phyloP scores from a whole-genome alignment of 2,888 invertebrate species.

The Nymphalis c-album region DNA sequence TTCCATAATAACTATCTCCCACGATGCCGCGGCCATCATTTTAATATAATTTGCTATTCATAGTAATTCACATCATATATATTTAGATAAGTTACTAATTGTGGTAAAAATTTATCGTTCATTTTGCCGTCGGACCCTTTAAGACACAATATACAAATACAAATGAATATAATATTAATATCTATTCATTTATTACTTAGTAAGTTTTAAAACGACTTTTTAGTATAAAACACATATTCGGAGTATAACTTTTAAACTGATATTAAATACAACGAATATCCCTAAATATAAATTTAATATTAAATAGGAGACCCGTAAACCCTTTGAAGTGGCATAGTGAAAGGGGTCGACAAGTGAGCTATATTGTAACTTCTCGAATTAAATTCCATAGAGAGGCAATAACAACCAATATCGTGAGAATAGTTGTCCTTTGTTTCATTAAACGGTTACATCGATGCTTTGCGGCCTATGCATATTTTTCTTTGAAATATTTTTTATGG shows the following conservation, averaged over 20 bases:
- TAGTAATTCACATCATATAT: too few relatives aligned
- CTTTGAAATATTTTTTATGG: neutral
- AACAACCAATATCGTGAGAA: constrained; percentile 40
- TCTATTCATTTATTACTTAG: neutral
- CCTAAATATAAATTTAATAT: constrained; percentile 54
- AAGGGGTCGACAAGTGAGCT: constrained; percentile 60
- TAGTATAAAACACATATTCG: constrained; percentile 9
- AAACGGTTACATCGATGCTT: constrained; percentile 17
- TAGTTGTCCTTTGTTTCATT: constrained; percentile 38
- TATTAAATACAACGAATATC: constrained; percentile 21
- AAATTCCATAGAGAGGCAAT: constrained; percentile 58
- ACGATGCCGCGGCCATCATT: too few relatives aligned
- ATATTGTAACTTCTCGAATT: constrained; percentile 66
- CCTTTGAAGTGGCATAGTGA: constrained; percentile 61
- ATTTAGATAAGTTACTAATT: too few relatives aligned
- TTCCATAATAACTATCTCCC: too few relatives aligned
- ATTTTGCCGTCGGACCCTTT: too few relatives aligned
- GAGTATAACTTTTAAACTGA: constrained; percentile 24
- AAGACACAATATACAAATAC: too few relatives aligned
- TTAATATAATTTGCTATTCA: too few relatives aligned
- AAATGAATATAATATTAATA: neutral
- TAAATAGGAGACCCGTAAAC: constrained; percentile 57
- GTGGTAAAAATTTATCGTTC: too few relatives aligned
- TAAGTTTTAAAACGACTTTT: neutral
- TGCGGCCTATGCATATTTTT: neutral